Conservation (phyloP, 2,113 vertebrate species). For the Dipodomys spectabilis region DNA sequence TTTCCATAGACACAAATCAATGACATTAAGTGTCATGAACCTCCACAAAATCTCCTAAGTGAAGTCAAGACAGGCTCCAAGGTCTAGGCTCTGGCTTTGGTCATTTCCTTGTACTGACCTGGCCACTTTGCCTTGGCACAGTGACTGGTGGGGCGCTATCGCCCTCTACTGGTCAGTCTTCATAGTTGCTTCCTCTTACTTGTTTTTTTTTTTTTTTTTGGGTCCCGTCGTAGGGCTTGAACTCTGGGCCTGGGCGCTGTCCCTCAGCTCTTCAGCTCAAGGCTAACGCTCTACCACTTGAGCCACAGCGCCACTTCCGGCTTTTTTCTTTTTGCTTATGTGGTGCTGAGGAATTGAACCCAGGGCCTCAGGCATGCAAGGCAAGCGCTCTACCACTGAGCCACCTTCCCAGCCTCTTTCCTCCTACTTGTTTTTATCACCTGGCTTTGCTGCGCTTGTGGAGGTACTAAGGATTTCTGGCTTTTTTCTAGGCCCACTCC, state of each 20-base stretch:
- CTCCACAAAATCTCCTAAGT: not conserved
- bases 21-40: not conserved
- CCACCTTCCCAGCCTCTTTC: too few relatives aligned
- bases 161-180: slow-evolving; percentile 60
- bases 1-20: not conserved
- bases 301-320: too few relatives aligned
- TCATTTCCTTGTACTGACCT: not conserved
- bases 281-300: too few relatives aligned
- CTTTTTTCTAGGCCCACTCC: not conserved
- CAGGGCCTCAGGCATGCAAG: too few relatives aligned
- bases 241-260: too few relatives aligned
- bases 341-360: too few relatives aligned
- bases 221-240: too few relatives aligned
- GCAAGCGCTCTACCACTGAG: too few relatives aligned
- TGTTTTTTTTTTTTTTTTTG: too few relatives aligned
- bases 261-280: too few relatives aligned
- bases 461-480: not conserved
- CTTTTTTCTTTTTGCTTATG: too few relatives aligned
- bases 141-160: not conserved
- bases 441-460: not conserved
- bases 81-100: not conserved
- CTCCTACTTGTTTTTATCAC: not conserved
- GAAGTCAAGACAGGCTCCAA: not conserved
- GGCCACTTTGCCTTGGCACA: not conserved
- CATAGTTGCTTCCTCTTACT: not conserved